These are phyloP conservation scores for Achatina immaculata DNA, from an alignment of 1,140 invertebrate species.

Conservation along the genomic window DNA sequence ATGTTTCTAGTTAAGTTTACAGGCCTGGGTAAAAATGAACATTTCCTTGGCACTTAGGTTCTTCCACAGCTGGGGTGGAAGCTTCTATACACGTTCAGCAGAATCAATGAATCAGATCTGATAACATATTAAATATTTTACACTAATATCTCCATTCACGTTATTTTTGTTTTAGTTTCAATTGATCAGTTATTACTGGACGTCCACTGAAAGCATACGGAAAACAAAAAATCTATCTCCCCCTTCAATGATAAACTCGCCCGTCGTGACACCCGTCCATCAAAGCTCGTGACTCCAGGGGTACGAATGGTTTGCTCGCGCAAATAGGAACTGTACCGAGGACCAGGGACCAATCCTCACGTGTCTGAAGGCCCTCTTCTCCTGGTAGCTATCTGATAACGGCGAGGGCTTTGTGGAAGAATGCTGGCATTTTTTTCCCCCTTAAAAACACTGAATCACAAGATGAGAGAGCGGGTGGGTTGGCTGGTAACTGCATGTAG, in stretches of 20 bases:
- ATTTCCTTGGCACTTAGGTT: slow-evolving; percentile 64
- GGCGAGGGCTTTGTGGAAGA: slow-evolving; percentile 5
- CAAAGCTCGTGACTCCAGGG: slow-evolving; percentile 66
- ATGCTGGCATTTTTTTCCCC: too few species aligned
- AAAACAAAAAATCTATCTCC: too few species aligned
- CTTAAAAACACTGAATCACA: too few species aligned
- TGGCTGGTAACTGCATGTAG: too few species aligned
- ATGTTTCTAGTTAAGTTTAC: slow-evolving; percentile 67
- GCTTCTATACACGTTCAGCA: slow-evolving; percentile 16
- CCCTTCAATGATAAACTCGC: slow-evolving; percentile 53
- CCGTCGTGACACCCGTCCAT: slow-evolving; percentile 69
- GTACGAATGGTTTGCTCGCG: slow-evolving; percentile 50
- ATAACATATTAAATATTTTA: too few species aligned
- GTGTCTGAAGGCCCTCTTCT: slow-evolving; percentile 9
- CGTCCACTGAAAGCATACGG: too few species aligned
- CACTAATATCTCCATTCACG: too few species aligned
- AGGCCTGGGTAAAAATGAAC: slow-evolving; percentile 69
- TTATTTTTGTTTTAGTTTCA: too few species aligned
- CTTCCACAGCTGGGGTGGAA: slow-evolving; percentile 40
- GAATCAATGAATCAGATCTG: too few species aligned
- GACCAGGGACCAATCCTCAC: slow-evolving; percentile 49
- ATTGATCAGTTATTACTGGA: too few species aligned
- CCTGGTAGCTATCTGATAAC: slow-evolving; percentile 40
- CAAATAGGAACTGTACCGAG: slow-evolving; percentile 62
- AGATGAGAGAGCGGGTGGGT: too few species aligned